Base-by-base conservation (phyloP, 1,140 invertebrate genomes). In the Drosophila albomicans region DNA sequence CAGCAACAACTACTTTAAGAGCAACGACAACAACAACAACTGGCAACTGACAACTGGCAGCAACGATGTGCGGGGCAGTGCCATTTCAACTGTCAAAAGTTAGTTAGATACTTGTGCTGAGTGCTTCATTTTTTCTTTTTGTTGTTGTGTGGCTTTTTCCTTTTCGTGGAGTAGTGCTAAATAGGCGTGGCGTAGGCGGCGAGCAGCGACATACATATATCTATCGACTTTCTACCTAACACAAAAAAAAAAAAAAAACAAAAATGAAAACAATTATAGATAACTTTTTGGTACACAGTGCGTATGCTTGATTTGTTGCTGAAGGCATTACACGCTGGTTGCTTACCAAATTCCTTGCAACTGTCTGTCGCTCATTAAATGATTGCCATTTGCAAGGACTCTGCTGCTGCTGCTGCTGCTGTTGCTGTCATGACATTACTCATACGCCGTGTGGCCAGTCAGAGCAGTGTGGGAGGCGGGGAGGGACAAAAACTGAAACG, bases 51-150 rank as follows among this genome's bases (percentile, higher is more conserved):
- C 35, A 43, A 38, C 13, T 38, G 35, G 35, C 20, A 38, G 48
- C 58, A 67, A 61, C 25, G 15, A 51, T 56, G 49, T 61, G 73
- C 48, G 68, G 38, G 56, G 48, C 61, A 71, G 67, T 58, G 70
- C 64, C 67, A 69, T 80, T 78, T 68, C 74, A 61, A 48, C 67
- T 80, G 76, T 75, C 69, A 88, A 80, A 88, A 88, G 84, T 82
- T 87, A 82, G 82, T 85, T 74, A 63, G 66, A 76, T 65, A 68
- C 75, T 73, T 56, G 46, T 64, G 65, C 61, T 54, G 38, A 72
- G 69, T 76, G 52, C 30, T 70, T 78, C 61, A 46, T 71, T 43
- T 59, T 57, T 54, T 54, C 25, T 30, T 6, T 15, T 57, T 20
- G 3, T 15, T 62, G 10, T 15, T 13, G 15, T 15, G 67, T 10